Evolutionary conservation across 2,113 vertebrate genomes (phyloP).

Genomic region (Saimiri boliviensis): DNA sequence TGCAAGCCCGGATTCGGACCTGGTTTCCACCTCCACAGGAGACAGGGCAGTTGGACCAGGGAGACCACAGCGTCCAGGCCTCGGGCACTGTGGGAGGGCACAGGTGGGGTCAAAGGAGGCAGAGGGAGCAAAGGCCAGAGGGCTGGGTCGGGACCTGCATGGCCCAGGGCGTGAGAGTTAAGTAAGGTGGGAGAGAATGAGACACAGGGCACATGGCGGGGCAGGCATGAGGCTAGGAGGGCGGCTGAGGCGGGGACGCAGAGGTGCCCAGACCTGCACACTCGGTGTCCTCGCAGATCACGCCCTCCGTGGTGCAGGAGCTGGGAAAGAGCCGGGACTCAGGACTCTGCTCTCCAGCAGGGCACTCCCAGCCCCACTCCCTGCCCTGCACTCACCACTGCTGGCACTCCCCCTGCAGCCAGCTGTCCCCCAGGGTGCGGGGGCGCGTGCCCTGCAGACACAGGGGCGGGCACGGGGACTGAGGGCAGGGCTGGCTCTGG

Average conservation of each 20-base stretch:
- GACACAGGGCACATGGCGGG: neutral
- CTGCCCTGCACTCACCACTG: constrained; percentile 86
- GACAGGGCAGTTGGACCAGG: constrained; percentile 91
- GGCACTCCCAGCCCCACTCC: rapidly evolving
- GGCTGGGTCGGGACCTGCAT: rapidly evolving
- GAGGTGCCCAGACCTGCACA: constrained; percentile 84
- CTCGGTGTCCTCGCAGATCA: constrained; percentile 86
- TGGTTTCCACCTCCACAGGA: constrained; percentile 86
- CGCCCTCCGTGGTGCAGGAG: constrained; percentile 92
- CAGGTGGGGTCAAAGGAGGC: neutral
- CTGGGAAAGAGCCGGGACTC: constrained; percentile 74
- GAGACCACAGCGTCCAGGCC: constrained; percentile 90
- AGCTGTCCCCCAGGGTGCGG: constrained; percentile 87
- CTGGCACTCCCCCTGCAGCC: constrained; percentile 90
- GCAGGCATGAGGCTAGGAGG: neutral
- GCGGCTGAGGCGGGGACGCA: rapidly evolving
- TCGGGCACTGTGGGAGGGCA: constrained; percentile 82
- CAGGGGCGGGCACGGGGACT: constrained; percentile 87
- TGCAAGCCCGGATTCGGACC: constrained; percentile 87
- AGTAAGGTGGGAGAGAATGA: neutral
- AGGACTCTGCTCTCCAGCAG: neutral
- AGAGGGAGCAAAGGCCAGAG: neutral
- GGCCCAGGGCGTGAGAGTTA: neutral
- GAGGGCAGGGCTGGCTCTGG: constrained; percentile 86
- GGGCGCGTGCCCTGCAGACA: constrained; percentile 85